These are phyloP conservation scores for Poeciliopsis presidionis DNA, from an alignment of 2,797 vertebrate species.

Conservation along the genomic window DNA sequence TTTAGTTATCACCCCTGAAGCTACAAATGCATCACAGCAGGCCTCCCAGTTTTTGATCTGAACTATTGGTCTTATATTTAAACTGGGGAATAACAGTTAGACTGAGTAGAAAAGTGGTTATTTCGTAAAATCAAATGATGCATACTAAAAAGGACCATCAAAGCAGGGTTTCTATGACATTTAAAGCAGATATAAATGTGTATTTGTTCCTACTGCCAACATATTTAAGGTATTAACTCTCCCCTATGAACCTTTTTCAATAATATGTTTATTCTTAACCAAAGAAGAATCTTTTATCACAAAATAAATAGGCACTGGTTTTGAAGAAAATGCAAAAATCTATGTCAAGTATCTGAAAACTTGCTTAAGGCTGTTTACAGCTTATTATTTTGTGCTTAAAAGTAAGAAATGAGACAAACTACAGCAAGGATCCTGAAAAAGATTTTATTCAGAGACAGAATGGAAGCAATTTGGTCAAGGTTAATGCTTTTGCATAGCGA, in stretches of 20 bases:
- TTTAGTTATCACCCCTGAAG: neutral
- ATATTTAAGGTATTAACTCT: neutral
- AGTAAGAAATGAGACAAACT: neutral
- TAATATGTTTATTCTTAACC: neutral
- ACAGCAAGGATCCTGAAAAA: neutral
- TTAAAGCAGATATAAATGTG: neutral
- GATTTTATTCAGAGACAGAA: neutral
- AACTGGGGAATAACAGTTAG: neutral
- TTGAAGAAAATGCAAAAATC: neutral
- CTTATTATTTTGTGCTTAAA: neutral
- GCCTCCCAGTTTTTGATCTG: neutral
- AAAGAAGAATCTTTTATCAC: neutral
- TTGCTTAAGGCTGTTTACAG: neutral
- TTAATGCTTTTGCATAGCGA: neutral
- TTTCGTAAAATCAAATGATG: neutral
- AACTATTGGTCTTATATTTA: neutral
- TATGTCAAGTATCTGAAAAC: neutral
- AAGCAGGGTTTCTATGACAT: neutral
- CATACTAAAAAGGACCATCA: constrained; percentile 2
- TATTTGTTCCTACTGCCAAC: neutral
- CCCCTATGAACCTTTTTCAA: neutral
- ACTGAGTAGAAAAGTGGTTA: neutral
- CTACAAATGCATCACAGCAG: neutral
- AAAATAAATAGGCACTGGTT: neutral
- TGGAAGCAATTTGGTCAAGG: neutral